A percentile compares a stretch with the other conserved stretches of the same genome.
Conservation (phyloP, 2,888 invertebrate genomes). For the Lasioglossum pauxillum region DNA sequence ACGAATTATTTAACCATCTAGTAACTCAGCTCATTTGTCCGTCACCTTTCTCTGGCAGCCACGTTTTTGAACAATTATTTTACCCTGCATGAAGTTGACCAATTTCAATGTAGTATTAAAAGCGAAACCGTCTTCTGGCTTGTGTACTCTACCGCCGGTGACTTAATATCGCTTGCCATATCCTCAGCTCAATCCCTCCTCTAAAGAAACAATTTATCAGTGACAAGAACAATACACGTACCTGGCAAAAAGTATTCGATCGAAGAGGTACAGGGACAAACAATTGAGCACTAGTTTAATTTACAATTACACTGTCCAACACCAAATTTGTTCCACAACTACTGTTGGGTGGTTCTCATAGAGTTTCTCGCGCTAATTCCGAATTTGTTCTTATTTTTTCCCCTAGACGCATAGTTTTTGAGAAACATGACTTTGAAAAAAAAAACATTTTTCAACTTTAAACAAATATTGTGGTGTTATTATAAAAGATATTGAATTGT, state of each 20-base stretch:
- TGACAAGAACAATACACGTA: constrained; percentile 21
- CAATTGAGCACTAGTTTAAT: no score
- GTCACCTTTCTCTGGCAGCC: constrained; percentile 19
- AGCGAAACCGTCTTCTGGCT: constrained; percentile 22
- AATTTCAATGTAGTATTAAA: constrained; percentile 22
- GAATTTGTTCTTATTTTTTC: no score
- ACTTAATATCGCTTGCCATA: constrained; percentile 91
- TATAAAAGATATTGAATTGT: no score
- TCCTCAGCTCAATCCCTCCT: constrained; percentile 92
- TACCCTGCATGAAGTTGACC: constrained; percentile 56
- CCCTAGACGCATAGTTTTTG: no score
- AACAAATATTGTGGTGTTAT: no score
- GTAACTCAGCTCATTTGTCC: constrained; percentile 10
- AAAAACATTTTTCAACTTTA: no score
- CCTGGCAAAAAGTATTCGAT: neutral
- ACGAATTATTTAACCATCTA: constrained; percentile 11
- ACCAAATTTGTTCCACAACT: no score
- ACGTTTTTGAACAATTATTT: constrained; percentile 39
- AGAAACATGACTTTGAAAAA: no score
- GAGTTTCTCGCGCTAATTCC: no score
- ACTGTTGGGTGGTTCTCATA: no score
- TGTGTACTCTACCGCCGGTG: constrained; percentile 46
- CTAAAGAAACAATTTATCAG: constrained; percentile 83
- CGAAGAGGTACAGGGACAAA: neutral
- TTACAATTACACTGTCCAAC: no score